Base-by-base conservation (phyloP, 2,113 vertebrate genomes). In the Microtus richardsoni region DNA sequence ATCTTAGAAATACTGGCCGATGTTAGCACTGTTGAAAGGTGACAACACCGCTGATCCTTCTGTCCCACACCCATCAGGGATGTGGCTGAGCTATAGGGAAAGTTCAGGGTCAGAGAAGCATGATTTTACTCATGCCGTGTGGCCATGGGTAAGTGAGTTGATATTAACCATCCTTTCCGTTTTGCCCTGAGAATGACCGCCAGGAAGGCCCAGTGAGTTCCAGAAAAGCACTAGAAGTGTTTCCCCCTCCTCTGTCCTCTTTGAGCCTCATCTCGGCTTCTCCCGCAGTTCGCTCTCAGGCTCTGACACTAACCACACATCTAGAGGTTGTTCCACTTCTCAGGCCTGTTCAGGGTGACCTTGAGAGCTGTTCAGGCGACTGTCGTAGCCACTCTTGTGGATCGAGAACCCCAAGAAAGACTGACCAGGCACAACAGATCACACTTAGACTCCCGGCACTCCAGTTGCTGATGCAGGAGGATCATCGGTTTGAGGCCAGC, bases 231-330 rank as follows among this genome's bases (percentile, higher is more conserved):
- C 36, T 13, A 33, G 11, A 84, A 12, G 73, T 1, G 10, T 16
- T 52, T 22, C 14, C 3, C 10, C 44, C 64, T 89, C 80, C 90
- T 71, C 82, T 62, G 0, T 60, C 3, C 6, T 5, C 39, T 66
- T 68, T 70, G 19, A 36, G 2, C 39, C 14, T 9, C n/a, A 3
- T 36, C 14, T 0, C 11, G 39, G 1, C 7, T 71, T 64, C 44
- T 90, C 64, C 12, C n/a, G 47, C 2, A 26, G 21, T 41, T 44
- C 12, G 5, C 0, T 49, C 41, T 13, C 4, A 74, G 33, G 12
- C 30, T 60, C 3, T 80, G 33, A 21, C 19, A 0, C 75, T 7
- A 68, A 71, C 5, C 7, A 1, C 2, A 33, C 7, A 21, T 52
- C 75, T 71, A 87, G 60, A 54, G 12, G 5, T 2, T 28, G 26